Base-by-base conservation (phyloP, 2,888 invertebrate genomes). In the Crossocerus cetratus region DNA sequence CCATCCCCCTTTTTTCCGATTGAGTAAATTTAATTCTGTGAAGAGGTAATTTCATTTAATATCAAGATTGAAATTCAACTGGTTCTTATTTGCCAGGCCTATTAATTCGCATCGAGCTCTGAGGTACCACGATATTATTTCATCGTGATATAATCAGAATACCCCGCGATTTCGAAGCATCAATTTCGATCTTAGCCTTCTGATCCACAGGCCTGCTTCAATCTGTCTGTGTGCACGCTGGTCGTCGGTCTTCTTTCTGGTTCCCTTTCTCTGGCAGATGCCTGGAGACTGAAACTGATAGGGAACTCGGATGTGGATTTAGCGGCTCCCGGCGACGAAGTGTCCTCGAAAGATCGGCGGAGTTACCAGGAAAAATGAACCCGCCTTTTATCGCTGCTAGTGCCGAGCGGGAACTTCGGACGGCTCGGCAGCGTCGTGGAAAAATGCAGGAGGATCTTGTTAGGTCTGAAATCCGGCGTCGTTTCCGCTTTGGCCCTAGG, bases 281-380 rank as follows among this genome's bases (percentile, higher is more conserved):
- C 23, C 61, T 57, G 54, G n/a, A n/a, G 45, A 21, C 63, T 16
- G 43, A 58, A 58, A 65, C 65, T 62, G 65, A 77, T 63, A 58
- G 66, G 45, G 49, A 49, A 16, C 49, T 16, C n/a, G n/a, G 49
- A 18, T 45, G 69, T 63, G 69, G 69, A 76, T 70, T 72, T 55
- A 45, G 23, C 23, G 23, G 49, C 14, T 4, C 44, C 22, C 42
- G 49, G 45, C 65, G 66, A 71, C 65, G 64, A 72, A 67, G 57
- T 72, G 76, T 74, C 74, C 57, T 32, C 59, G 65, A 64, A 56
- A 73, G 75, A 73, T 71, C 71, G 66, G 59, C 49, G 67, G 72
- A 58, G 67, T 56, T 56, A 58, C 67, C 62, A 44, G 80, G 76
- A 80, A 74, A 80, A 80, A 80, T 80, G 79, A 69, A 80, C 69